Evolutionary conservation across 2,797 vertebrate genomes (phyloP).

Genomic region (Harpagifer antarcticus): DNA sequence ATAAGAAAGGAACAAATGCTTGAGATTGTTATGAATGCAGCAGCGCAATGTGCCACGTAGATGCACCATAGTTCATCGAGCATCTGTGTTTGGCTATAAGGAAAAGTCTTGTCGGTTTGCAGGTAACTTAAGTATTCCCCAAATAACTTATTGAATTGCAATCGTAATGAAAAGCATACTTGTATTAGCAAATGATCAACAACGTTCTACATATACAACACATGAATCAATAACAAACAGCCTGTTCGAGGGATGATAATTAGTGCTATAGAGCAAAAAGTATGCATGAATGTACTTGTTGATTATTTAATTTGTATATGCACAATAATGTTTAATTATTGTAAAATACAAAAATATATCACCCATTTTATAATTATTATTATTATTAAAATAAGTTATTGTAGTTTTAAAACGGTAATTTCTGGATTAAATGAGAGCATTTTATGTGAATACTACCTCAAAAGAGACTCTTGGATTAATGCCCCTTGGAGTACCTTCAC

Average conservation of each 20-base stretch:
- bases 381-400: too few species aligned
- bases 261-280: background rate
- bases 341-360: too few species aligned
- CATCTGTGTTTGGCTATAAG: background rate
- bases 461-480: background rate
- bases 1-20: fast-evolving
- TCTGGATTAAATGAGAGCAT: background rate
- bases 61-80: background rate
- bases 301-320: too few species aligned
- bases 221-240: background rate
- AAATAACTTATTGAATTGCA: background rate
- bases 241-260: background rate
- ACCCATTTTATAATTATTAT: too few species aligned
- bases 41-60: slow-evolving; percentile 71
- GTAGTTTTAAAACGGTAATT: background rate
- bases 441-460: background rate
- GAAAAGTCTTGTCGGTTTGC: background rate
- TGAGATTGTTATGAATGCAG: background rate
- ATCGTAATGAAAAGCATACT: background rate
- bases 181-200: background rate
- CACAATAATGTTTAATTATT: too few species aligned
- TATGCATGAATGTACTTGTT: background rate
- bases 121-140: background rate
- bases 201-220: background rate
- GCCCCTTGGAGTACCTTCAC: fast-evolving